Evolutionary conservation across 2,113 vertebrate species (phyloP).

Genomic region (Acrocephalus kingi): DNA sequence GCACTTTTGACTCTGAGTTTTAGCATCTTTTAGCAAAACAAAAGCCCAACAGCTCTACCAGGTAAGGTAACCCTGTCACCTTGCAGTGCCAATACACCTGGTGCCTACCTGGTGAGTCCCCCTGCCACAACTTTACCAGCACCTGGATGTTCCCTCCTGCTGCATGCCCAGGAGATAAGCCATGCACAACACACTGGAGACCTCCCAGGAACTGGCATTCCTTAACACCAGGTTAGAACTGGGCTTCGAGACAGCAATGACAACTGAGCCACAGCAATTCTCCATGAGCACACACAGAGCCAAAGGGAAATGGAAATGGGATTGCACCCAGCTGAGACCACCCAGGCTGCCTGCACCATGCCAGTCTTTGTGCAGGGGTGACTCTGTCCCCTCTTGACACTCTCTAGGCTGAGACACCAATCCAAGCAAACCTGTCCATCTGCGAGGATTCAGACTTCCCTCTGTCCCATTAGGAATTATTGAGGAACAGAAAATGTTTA

Average conservation of each 20-base stretch:
- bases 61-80: not conserved
- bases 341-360: not conserved
- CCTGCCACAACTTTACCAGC: not conserved
- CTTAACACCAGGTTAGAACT: not conserved
- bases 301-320: not conserved
- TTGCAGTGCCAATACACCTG: not conserved
- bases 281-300: not conserved
- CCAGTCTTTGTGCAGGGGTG: not conserved
- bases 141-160: not conserved
- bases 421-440: not conserved
- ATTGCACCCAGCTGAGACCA: not conserved
- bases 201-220: not conserved
- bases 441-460: not conserved
- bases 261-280: not conserved
- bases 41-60: not conserved
- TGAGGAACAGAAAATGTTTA: not conserved
- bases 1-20: not conserved
- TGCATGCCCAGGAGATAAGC: not conserved
- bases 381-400: not conserved
- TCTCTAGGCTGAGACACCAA: not conserved
- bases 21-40: not conserved
- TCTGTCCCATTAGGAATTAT: not conserved
- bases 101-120: not conserved
- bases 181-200: not conserved
- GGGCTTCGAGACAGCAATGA: not conserved